A percentile compares a stretch with the other conserved stretches of the same genome.
These are phyloP conservation scores for Autographa pulchrina DNA, from an alignment of 2,888 invertebrate genomes.

Conservation along the genomic window DNA sequence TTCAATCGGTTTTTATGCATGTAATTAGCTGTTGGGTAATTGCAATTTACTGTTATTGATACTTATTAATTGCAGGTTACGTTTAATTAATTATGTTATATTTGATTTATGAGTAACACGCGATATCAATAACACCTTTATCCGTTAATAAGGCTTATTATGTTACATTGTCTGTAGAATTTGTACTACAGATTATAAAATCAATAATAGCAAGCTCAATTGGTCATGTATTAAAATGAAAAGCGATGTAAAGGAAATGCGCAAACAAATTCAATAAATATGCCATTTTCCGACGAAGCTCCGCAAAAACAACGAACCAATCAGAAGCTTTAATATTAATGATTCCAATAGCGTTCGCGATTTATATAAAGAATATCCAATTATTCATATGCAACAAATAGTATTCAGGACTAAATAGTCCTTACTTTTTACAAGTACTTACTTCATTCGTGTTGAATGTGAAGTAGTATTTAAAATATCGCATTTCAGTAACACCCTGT, in stretches of 20 bases:
- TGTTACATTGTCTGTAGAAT: not conserved
- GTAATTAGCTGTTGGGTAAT: constrained; percentile 45
- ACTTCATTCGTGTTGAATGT: not conserved
- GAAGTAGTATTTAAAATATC: too few species aligned
- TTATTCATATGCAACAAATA: not conserved
- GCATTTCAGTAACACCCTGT: too few species aligned
- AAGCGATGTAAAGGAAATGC: constrained; percentile 43
- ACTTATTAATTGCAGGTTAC: constrained; percentile 42
- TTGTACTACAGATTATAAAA: constrained; percentile 17
- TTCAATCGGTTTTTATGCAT: constrained; percentile 27
- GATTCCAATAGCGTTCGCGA: constrained; percentile 9
- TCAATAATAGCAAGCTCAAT: constrained; percentile 26
- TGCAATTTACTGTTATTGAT: constrained; percentile 47
- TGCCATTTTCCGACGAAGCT: constrained; percentile 21
- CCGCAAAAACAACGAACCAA: constrained; percentile 35
- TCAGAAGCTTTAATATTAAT: constrained; percentile 38
- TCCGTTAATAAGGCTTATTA: not conserved
- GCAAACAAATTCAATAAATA: constrained; percentile 36
- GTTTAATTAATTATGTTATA: constrained; percentile 31
- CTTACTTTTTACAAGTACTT: not conserved
- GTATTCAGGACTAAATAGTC: not conserved
- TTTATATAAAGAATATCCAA: not conserved
- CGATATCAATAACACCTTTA: too few species aligned
- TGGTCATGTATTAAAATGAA: constrained; percentile 36
- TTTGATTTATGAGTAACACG: constrained; percentile 7